phyloP scores from a whole-genome alignment of 2,113 vertebrate genomes.

The Rousettus leschenaultii region DNA sequence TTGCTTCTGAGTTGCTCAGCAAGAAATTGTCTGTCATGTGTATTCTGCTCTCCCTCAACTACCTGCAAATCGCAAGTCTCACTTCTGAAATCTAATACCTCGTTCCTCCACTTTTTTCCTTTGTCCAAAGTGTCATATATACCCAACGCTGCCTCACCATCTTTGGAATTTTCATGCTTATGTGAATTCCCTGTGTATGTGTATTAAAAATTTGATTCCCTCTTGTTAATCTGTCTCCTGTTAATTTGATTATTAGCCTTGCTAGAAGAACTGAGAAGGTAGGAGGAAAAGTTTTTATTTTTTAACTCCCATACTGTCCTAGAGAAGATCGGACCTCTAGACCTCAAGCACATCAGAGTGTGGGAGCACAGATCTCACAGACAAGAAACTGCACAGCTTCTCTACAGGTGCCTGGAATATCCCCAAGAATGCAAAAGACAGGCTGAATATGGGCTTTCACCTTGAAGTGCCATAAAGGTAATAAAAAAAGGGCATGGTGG shows the following conservation, averaged over 20 bases:
- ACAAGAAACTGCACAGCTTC: neutral
- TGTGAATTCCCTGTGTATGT: neutral
- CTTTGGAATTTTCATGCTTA: neutral
- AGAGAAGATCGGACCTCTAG: neutral
- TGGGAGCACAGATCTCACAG: neutral
- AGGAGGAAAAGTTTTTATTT: neutral
- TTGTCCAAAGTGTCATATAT: neutral
- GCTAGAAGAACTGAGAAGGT: neutral
- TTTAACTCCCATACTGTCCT: neutral
- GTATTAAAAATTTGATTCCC: neutral
- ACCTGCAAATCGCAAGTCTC: neutral
- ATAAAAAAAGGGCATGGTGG: neutral
- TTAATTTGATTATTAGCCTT: neutral
- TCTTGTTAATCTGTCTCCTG: neutral
- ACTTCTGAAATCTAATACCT: neutral
- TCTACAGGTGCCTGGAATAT: neutral
- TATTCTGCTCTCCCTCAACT: neutral
- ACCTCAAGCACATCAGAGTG: neutral
- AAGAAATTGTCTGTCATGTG: neutral
- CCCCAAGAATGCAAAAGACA: neutral
- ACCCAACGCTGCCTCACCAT: neutral
- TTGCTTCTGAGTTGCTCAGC: neutral
- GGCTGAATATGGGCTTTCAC: conserved; percentile 47
- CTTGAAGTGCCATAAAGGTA: conserved; percentile 44
- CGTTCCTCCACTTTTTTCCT: neutral